Evolutionary conservation across 2,888 invertebrate species (phyloP), one percentile per base, ranked within the genome.

Genomic region (Uloborus plumipes): DNA sequence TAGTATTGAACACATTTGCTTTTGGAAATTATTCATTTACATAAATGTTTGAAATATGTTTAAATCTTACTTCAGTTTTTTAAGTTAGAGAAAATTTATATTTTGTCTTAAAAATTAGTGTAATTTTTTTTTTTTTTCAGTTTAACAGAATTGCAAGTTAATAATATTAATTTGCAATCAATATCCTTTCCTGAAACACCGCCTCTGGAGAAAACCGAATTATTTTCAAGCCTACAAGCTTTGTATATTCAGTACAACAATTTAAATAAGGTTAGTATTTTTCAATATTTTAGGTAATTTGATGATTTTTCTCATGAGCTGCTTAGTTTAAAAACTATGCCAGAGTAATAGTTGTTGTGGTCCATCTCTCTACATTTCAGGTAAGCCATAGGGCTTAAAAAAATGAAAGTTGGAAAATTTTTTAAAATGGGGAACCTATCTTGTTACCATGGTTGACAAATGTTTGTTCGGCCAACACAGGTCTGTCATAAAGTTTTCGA

Each of bases 211-310:
- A 92, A 92, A 87, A 90, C 92, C 7, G 89, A 91, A 59, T 88
- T 92, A 67, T 96, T 97, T 90, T 89, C 91, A 58, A 91, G 91
- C 85, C 89, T 97, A 86, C 92, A 92, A 86, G 92, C 92, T 75
- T 88, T 97, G 61, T 93, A 93, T 88, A 89, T 97, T 87, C 93
- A 93, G 82, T 90, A 94, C 86, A 97, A 97, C 90, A 90, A 91
- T 79, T 93, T 97, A 87, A 91, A 92, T 87, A 93, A 94, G 90
- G 95, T 95, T 89, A 92, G 92, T 90, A 81, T 84, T 14, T 64
- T 51, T 81, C 49, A 16, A 78, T 22, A 18, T 1, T 39, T 39
- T 11, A 39, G 39, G 9, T 9, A 39, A 39, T 39, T 11, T 39
- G 9, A 39, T 39, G 39, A 11, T 11, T 39, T 39, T 39, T 9